phyloP scores from a whole-genome alignment of 2,797 vertebrate species.

The Myotis vivesi region DNA sequence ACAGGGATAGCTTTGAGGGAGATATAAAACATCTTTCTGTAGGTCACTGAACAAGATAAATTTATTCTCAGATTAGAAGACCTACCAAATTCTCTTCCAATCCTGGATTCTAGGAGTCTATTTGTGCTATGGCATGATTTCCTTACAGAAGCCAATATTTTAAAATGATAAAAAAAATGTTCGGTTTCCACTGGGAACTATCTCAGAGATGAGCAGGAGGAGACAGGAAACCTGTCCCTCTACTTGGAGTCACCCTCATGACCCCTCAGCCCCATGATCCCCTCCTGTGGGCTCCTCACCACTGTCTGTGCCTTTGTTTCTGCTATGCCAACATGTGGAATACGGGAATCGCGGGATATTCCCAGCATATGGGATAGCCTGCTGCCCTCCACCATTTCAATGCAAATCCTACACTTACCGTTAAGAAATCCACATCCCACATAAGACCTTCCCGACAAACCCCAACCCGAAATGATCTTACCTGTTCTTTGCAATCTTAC shows the following conservation, averaged over 20 bases:
- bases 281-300: background rate
- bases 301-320: background rate
- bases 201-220: background rate
- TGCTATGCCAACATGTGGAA: fast-evolving
- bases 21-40: background rate
- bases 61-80: background rate
- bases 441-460: background rate
- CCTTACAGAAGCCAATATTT: background rate
- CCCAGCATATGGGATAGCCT: fast-evolving
- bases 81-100: background rate
- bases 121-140: background rate
- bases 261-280: background rate
- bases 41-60: background rate
- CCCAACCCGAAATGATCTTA: background rate
- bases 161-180: background rate
- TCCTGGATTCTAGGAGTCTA: background rate
- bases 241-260: background rate
- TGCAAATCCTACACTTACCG: background rate
- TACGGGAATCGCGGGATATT: background rate
- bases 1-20: background rate
- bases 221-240: fast-evolving
- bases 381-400: background rate
- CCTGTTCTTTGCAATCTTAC: background rate
- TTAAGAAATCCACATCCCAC: background rate
- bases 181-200: background rate